These are phyloP conservation scores for Gallinago paraguaiae DNA, from an alignment of 2,113 vertebrate species.

Conservation along the genomic window DNA sequence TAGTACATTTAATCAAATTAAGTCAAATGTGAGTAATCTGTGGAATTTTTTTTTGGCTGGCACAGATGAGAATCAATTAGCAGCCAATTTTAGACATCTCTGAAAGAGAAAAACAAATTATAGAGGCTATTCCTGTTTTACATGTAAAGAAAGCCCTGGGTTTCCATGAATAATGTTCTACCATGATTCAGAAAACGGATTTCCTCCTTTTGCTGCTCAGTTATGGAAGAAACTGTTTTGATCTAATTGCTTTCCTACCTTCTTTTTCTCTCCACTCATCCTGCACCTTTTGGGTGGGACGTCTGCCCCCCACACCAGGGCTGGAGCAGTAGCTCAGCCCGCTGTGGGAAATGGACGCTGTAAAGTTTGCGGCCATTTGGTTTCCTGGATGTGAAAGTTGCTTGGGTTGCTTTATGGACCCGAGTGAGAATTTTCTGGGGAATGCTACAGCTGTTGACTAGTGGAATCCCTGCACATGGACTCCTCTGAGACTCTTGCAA, in stretches of 20 bases:
- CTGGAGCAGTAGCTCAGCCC: not conserved
- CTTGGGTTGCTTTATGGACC: not conserved
- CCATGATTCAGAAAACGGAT: not conserved
- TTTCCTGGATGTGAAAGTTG: not conserved
- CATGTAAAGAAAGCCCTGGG: not conserved
- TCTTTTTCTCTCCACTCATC: not conserved
- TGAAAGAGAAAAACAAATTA: not conserved
- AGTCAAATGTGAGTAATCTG: not conserved
- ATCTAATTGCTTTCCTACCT: not conserved
- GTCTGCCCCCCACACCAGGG: not conserved
- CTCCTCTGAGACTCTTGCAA: not conserved
- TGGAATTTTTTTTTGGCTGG: not conserved
- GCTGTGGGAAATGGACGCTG: not conserved
- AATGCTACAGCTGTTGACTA: not conserved
- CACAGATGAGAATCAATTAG: not conserved
- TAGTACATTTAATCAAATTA: constrained; percentile 2
- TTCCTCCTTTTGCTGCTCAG: not conserved
- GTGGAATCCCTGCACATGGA: not conserved
- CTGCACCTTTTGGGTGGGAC: not conserved
- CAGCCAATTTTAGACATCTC: not conserved
- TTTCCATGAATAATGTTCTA: not conserved
- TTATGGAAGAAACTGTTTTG: not conserved
- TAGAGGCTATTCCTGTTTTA: not conserved
- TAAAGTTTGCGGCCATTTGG: not conserved
- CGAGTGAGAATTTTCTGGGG: not conserved